Evolutionary conservation across 2,113 vertebrate species (phyloP), one percentile per base, ranked within the genome.

Genomic region (Microtus richardsoni): DNA sequence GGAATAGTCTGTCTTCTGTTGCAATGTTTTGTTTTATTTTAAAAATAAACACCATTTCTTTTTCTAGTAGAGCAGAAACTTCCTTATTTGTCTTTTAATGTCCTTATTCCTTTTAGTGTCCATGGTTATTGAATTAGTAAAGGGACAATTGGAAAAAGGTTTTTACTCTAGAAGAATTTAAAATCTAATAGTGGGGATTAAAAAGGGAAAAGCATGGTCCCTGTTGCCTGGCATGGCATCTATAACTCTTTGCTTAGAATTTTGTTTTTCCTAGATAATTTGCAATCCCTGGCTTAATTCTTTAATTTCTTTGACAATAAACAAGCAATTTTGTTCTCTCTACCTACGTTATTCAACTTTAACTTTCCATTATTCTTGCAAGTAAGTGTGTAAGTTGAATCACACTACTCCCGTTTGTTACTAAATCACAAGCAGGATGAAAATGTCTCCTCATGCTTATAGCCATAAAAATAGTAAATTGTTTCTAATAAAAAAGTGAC

Each of bases 111-210:
- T 33, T 26, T 30, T 52, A 77, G n/a, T 80, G 6, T 36, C 71
- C 39, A 8, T n/a, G 14, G 66, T 60, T 86, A 33, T 62, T 77
- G 64, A 75, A 47, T 79, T 49, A 88, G 58, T 74, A 88, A 88
- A 84, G 44, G 22, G 36, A 80, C 17, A 93, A 66, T 24, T 80
- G 28, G 24, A 92, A 71, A 79, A 80, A 13, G 77, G 93, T 93
- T 89, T 90, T 82, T 90, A 77, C 17, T 62, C 12, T 90, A 86
- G 92, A 79, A 87, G 28, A 89, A 84, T 94, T 91, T 94, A 83
- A 87, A 52, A 82, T n/a, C 21, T 64, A 75, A 91, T 16, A 73
- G 2, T 21, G 8, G 13, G 26, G 62, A 64, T 92, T 28, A 84
- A 30, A 44, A 36, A 49, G 33, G 28, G 44, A 30, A 44, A 36